phyloP scores from a whole-genome alignment of 2,797 vertebrate species.

The Xiphophorus birchmanni region DNA sequence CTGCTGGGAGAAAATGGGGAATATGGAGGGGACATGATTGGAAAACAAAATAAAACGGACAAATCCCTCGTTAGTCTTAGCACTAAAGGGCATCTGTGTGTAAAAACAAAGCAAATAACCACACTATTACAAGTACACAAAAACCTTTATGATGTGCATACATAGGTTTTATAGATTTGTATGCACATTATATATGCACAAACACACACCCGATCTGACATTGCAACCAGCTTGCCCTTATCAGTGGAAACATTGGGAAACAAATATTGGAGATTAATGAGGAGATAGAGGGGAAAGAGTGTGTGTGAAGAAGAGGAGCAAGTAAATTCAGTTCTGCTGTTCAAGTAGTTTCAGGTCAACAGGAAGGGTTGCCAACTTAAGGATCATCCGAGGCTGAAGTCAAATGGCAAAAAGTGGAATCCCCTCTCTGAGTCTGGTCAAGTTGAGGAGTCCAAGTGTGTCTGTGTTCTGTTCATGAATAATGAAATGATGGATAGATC shows the following conservation, averaged over 20 bases:
- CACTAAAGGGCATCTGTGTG: conserved; percentile 13
- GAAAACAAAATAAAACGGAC: conserved; percentile 27
- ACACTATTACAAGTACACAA: background rate
- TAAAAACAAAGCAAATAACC: background rate
- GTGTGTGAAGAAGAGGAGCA: background rate
- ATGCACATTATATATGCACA: background rate
- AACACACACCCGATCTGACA: background rate
- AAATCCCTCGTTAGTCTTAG: conserved; percentile 13
- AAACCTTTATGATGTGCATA: background rate
- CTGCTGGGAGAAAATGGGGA: conserved; percentile 20
- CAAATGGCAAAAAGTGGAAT: background rate
- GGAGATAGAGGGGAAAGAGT: background rate
- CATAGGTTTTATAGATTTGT: background rate
- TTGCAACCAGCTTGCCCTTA: background rate
- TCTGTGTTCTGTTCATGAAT: background rate
- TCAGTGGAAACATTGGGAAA: background rate
- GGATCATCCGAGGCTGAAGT: background rate
- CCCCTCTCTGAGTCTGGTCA: background rate
- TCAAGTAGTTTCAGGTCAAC: background rate
- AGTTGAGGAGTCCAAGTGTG: background rate
- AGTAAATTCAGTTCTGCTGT: background rate
- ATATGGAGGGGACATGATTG: conserved; percentile 29
- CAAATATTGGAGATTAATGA: background rate
- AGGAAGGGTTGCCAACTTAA: background rate
- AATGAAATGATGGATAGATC: background rate